Evolutionary conservation across 2,797 vertebrate species (phyloP).

Genomic region (Carcharodon carcharias): DNA sequence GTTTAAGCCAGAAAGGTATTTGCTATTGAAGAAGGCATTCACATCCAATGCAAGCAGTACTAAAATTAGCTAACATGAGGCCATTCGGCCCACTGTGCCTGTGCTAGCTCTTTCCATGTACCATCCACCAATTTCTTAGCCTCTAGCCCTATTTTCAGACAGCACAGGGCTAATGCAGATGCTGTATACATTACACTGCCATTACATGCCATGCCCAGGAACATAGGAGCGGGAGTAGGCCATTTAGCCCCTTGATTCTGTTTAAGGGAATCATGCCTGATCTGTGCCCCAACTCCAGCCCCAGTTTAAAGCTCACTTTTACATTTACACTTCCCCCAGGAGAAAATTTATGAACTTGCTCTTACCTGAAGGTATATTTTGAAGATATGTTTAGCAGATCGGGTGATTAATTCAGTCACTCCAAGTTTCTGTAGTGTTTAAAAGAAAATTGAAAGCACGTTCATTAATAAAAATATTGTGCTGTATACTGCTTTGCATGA

Average conservation of each 20-base stretch:
- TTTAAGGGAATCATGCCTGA: neutral
- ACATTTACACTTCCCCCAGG: neutral
- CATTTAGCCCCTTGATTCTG: neutral
- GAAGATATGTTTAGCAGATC: constrained; percentile 96
- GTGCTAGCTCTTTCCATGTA: neutral
- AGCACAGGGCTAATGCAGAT: neutral
- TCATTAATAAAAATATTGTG: neutral
- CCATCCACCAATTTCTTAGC: no score
- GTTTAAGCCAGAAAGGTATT: neutral
- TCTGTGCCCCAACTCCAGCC: neutral
- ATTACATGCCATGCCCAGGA: no score
- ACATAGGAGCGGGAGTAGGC: neutral
- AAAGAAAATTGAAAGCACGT: constrained; percentile 38
- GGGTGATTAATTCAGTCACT: constrained; percentile 88
- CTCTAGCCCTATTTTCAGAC: neutral
- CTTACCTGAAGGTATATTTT: constrained; percentile 95
- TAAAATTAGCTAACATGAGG: neutral
- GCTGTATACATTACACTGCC: no score
- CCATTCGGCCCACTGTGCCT: no score
- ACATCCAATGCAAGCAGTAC: neutral
- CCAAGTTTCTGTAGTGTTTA: constrained; percentile 76
- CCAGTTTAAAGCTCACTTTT: neutral
- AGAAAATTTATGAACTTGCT: neutral
- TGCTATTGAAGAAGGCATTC: neutral
- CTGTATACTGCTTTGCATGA: neutral